These are phyloP conservation scores for Pristionchus entomophagus DNA, from an alignment of 2,888 invertebrate genomes.

Conservation along the genomic window DNA sequence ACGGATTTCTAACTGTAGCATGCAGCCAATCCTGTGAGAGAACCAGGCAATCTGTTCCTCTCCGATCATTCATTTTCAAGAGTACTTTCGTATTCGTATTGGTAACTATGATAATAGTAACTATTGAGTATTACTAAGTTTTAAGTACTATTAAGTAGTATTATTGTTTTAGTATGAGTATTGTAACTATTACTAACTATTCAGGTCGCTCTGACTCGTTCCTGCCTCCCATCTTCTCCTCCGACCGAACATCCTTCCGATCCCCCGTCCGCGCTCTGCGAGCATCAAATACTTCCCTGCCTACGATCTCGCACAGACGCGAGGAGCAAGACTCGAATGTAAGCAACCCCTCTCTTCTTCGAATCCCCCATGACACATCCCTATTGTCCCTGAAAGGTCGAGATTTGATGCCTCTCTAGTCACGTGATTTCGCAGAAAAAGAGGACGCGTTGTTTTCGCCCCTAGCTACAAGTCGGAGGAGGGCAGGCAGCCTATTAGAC, in stretches of 20 bases:
- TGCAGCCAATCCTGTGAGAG: too few species aligned
- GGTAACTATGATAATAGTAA: too few species aligned
- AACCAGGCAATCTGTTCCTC: too few species aligned
- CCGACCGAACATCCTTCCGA: conserved; percentile 12
- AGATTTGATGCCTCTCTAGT: not conserved
- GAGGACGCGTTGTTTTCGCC: not conserved
- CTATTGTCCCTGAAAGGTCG: not conserved
- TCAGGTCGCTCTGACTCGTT: conserved; percentile 14
- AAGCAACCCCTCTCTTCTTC: not conserved
- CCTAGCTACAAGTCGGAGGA: not conserved
- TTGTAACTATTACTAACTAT: not conserved
- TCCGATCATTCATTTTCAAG: not conserved
- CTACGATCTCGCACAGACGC: not conserved
- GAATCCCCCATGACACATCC: not conserved
- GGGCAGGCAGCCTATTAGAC: not conserved
- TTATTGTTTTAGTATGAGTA: not conserved
- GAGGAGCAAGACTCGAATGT: not conserved
- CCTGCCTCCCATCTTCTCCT: conserved; percentile 10
- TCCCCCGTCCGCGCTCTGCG: not conserved
- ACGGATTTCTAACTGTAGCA: too few species aligned
- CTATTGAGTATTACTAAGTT: too few species aligned
- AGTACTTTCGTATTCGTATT: too few species aligned
- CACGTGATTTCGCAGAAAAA: not conserved
- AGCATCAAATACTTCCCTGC: conserved; percentile 7
- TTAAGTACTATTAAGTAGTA: too few species aligned